phyloP scores from a whole-genome alignment of 2,797 vertebrate species.

The Mormyrops boulengeri region DNA sequence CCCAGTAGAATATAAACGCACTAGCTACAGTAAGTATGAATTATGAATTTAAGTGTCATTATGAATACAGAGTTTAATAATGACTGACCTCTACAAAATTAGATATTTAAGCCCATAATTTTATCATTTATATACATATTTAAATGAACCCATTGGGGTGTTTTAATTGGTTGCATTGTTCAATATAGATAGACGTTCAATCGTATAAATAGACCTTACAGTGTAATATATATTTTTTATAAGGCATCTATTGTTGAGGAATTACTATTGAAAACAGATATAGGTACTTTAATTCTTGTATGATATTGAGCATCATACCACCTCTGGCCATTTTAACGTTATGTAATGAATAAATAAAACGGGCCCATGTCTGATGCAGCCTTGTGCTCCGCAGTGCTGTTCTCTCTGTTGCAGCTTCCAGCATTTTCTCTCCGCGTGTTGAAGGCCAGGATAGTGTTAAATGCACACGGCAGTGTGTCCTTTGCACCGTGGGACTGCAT shows the following conservation, averaged over 20 bases:
- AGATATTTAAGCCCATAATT: slow-evolving; percentile 10
- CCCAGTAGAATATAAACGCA: slow-evolving; percentile 1
- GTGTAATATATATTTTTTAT: background rate
- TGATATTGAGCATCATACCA: background rate
- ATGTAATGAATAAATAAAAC: background rate
- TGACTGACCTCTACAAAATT: slow-evolving; percentile 8
- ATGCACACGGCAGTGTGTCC: background rate
- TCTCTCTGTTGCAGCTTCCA: background rate
- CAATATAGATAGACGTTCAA: background rate
- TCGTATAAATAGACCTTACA: background rate
- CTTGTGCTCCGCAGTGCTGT: background rate
- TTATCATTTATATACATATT: slow-evolving; percentile 9
- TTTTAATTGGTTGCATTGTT: slow-evolving; percentile 12
- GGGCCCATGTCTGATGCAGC: background rate
- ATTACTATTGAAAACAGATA: background rate
- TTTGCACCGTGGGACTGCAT: background rate
- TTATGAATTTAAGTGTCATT: slow-evolving; percentile 14
- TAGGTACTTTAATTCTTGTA: background rate
- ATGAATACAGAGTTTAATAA: slow-evolving; percentile 11
- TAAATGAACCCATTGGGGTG: background rate
- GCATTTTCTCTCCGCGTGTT: background rate
- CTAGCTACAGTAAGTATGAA: slow-evolving; percentile 6
- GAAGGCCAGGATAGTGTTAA: background rate
- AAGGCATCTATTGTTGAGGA: background rate
- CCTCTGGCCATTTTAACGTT: background rate